Base-by-base conservation (phyloP, 2,888 invertebrate species). In the Crocallis elinguaria region DNA sequence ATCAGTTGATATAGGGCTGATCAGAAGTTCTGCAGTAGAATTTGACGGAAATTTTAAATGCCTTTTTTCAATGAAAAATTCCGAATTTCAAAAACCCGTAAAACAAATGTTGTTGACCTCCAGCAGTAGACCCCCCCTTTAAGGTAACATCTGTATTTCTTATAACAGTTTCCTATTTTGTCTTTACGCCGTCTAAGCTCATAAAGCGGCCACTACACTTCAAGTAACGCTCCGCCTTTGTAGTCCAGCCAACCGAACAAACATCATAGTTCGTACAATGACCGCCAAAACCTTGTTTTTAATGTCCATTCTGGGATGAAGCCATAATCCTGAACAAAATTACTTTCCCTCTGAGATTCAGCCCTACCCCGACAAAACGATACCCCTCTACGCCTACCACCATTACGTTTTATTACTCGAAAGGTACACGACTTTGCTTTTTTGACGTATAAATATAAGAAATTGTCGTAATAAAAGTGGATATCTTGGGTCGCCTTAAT, bases 381-480 rank as follows among this genome's bases (percentile, higher is more conserved):
- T 80, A 77, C 75, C 67, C 67, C 68, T 68, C 66, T 64, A 67
- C 69, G 67, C 70, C 71, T 73, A 68, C 75, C 71, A 72, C 77
- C 82, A 84, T 86, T 84, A 83, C 75, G 64, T 85, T 87, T 87
- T 85, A 87, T 84, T 84, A 82, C 77, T 71, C 63, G 61, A 70
- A 79, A 78, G 79, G 75, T 82, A 87, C 87, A 86, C 70, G 81
- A 71, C 68, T 86, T 84, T 80, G 81, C 84, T 86, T 86, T 85
- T 85, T 84, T 82, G 77, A 73, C 73, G 72, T 74, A 79, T 75
- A 82, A 80, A 81, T 76, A 81, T 77, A 77, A 79, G 73, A 74
- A 73, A 79, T 73, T 71, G 70, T 69, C 36, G 73, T 74, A 75
- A 77, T 79, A 80, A 81, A 81, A 78, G 67, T 63, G 64, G 69